phyloP scores from a whole-genome alignment of 2,797 vertebrate genomes.

The Neopelma chrysocephalum region DNA sequence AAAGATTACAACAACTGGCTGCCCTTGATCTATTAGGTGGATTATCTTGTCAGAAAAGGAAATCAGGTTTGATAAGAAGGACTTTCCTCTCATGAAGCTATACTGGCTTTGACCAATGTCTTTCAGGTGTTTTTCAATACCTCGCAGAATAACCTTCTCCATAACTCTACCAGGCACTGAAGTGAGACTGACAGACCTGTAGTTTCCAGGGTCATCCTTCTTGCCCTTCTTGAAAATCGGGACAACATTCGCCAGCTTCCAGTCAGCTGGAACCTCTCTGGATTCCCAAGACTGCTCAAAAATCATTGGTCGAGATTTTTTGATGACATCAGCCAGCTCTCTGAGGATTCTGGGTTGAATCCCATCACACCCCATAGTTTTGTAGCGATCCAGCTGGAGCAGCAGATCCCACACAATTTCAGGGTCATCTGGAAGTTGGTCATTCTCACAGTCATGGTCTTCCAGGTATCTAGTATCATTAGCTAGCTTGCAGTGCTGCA shows the following conservation, averaged over 20 bases:
- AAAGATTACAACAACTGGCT: neutral
- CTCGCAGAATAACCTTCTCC: neutral
- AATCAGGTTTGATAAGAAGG: neutral
- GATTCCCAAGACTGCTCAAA: neutral
- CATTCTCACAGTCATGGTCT: neutral
- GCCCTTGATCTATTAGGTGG: neutral
- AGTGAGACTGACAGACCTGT: neutral
- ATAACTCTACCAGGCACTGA: neutral
- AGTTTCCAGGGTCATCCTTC: neutral
- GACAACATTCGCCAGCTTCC: neutral
- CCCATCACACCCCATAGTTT: neutral
- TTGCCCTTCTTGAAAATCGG: neutral
- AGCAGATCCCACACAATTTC: neutral
- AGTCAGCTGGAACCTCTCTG: neutral
- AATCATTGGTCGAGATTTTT: neutral
- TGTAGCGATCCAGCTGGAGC: neutral
- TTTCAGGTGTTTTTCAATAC: neutral
- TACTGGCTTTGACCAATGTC: neutral
- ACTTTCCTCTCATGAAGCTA: accelerated
- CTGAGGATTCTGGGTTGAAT: neutral
- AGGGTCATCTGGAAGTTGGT: neutral
- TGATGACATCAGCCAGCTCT: neutral
- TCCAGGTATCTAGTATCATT: neutral
- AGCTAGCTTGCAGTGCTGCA: neutral
- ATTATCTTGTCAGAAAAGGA: neutral